phyloP scores from a whole-genome alignment of 2,888 invertebrate genomes.

The Argynnis bischoffii region DNA sequence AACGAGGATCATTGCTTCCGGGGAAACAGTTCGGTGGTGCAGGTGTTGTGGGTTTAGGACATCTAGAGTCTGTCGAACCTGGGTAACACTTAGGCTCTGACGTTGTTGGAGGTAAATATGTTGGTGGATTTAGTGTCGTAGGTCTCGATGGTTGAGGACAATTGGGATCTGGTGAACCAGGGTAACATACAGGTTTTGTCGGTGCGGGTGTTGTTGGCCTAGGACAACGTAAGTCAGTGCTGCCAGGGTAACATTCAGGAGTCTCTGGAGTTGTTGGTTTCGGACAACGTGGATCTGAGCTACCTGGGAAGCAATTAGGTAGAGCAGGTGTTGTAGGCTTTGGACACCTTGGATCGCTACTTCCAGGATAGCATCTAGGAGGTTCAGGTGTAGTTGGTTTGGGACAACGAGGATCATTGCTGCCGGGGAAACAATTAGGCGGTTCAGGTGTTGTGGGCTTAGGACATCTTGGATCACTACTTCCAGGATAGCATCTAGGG shows the following conservation, averaged over 20 bases:
- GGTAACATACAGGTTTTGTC: constrained; percentile 39
- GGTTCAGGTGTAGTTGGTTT: constrained; percentile 41
- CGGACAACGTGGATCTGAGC: constrained; percentile 57
- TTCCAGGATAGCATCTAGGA: constrained; percentile 50
- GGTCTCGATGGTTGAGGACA: constrained; percentile 48
- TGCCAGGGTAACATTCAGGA: constrained; percentile 55
- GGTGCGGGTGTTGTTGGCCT: constrained; percentile 40
- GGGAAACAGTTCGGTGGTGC: constrained; percentile 40
- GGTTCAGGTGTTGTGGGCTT: constrained; percentile 31
- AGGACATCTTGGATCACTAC: constrained; percentile 58
- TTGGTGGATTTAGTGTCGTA: neutral
- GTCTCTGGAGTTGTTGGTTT: constrained; percentile 44
- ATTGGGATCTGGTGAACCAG: constrained; percentile 45
- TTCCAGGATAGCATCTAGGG: constrained; percentile 54
- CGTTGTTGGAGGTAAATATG: no score
- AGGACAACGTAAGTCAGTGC: constrained; percentile 48
- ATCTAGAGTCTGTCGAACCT: no score
- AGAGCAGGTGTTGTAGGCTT: constrained; percentile 52
- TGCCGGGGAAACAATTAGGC: constrained; percentile 35
- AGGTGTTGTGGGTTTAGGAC: constrained; percentile 38
- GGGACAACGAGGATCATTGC: constrained; percentile 42
- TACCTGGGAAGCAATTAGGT: constrained; percentile 56
- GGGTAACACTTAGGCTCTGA: no score
- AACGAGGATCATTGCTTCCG: constrained; percentile 52
- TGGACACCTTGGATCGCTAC: constrained; percentile 55